A percentile compares a stretch with the other conserved stretches of the same genome.
phyloP scores from a whole-genome alignment of 2,888 invertebrate species.

The Temnothorax unifasciatus region DNA sequence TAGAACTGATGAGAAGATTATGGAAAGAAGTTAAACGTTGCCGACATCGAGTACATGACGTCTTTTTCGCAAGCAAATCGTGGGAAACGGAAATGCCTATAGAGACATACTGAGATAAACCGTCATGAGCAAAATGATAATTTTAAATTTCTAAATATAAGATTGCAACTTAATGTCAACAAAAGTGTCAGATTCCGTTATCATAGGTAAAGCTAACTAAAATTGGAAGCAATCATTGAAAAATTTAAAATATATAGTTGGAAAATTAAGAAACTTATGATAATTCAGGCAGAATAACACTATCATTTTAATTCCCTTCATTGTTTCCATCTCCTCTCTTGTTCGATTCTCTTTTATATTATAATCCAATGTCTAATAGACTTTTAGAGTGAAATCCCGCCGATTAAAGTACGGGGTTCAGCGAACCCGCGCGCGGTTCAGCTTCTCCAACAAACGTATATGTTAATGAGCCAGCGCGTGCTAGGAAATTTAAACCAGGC shows the following conservation, averaged over 20 bases:
- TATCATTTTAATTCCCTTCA: background rate
- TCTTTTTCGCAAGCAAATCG: background rate
- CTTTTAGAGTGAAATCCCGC: slow-evolving; percentile 65
- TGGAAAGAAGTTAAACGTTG: background rate
- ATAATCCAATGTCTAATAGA: slow-evolving; percentile 27
- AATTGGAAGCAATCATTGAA: background rate
- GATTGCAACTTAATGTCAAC: background rate
- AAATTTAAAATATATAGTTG: background rate
- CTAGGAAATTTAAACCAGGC: slow-evolving; percentile 77
- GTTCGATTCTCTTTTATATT: background rate
- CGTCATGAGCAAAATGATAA: background rate
- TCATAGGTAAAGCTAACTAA: background rate
- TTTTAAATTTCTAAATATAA: background rate
- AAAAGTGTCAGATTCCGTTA: background rate
- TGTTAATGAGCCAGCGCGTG: slow-evolving; percentile 78
- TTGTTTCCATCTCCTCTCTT: background rate
- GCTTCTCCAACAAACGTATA: slow-evolving; percentile 69
- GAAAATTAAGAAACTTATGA: background rate
- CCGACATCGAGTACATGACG: background rate
- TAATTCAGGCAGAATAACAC: background rate
- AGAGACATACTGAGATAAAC: background rate
- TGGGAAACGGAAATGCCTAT: background rate
- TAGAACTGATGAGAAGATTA: background rate
- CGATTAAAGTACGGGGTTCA: slow-evolving; percentile 72
- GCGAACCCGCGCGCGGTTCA: slow-evolving; percentile 66